Conservation (phyloP, 2,797 vertebrate genomes). For the Channallabes apus region DNA sequence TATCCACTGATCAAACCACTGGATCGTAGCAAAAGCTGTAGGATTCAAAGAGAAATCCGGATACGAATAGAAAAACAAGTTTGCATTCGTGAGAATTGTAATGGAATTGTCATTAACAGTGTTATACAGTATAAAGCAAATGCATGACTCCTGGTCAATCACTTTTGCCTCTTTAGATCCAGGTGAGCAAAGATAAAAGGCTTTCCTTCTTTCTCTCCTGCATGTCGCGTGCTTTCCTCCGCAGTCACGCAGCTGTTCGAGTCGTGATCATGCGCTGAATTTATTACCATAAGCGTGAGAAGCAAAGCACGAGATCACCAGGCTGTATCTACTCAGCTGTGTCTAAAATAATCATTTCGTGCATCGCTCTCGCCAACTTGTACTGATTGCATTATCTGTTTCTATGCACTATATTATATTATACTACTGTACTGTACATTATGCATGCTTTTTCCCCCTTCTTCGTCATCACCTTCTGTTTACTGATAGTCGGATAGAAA, state of each 20-base stretch:
- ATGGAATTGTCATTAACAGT: not conserved
- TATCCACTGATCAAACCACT: not conserved
- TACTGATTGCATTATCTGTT: not conserved
- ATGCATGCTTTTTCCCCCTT: not conserved
- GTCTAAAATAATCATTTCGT: not conserved
- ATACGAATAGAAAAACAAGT: not conserved
- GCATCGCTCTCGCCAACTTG: not conserved
- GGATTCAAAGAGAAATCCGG: not conserved
- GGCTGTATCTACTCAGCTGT: too few species aligned
- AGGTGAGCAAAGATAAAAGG: not conserved
- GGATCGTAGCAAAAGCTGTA: not conserved
- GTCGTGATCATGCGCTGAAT: conserved; percentile 16
- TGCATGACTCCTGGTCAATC: too few species aligned
- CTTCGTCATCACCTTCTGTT: not conserved
- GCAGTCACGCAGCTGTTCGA: conserved; percentile 16
- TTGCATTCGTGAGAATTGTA: not conserved
- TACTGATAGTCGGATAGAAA: not conserved
- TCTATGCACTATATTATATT: not conserved
- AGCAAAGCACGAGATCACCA: not conserved
- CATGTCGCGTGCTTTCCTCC: not conserved
- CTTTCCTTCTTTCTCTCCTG: not conserved
- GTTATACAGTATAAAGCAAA: not conserved
- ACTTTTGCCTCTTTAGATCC: not conserved
- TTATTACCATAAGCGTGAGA: not conserved
- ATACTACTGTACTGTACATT: too few species aligned